A percentile compares a stretch with the other conserved stretches of the same genome.
Evolutionary conservation across 2,113 vertebrate species (phyloP).

Genomic region (Hippocampus comes): DNA sequence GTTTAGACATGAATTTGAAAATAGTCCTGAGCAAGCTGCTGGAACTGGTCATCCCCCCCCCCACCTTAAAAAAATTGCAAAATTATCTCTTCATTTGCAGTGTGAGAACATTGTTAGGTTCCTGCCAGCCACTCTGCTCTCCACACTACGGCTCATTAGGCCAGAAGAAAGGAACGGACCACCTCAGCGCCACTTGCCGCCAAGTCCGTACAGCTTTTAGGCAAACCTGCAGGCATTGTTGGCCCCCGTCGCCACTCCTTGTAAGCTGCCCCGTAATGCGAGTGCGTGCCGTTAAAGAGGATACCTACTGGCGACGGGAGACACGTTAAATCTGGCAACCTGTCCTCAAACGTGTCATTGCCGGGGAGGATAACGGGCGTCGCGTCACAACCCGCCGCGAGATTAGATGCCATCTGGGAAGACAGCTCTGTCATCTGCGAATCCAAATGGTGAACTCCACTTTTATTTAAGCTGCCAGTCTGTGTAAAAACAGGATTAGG

Average conservation of each 20-base stretch:
- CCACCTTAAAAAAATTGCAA: background rate
- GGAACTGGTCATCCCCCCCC: background rate
- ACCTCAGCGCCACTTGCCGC: background rate
- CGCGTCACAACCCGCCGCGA: conserved; percentile 45
- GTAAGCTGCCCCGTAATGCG: background rate
- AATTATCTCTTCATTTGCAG: background rate
- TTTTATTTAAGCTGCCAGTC: conserved; percentile 64
- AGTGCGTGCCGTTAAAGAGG: conserved; percentile 17
- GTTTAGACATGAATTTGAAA: background rate
- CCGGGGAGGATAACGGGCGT: conserved; percentile 34
- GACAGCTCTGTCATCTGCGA: conserved; percentile 66
- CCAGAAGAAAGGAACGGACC: background rate
- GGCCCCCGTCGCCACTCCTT: conserved; percentile 5
- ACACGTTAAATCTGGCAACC: conserved; percentile 35
- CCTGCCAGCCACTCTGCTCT: background rate
- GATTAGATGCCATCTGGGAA: conserved; percentile 69
- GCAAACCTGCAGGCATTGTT: conserved; percentile 4
- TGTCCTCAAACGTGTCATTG: conserved; percentile 36
- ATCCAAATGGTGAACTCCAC: conserved; percentile 67
- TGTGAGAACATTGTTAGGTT: background rate
- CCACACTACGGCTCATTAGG: conserved; percentile 8
- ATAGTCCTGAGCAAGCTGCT: background rate
- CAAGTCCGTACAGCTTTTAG: conserved; percentile 4
- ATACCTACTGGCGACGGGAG: conserved; percentile 11
- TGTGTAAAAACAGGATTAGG: conserved; percentile 68